phyloP scores from a whole-genome alignment of 2,797 vertebrate genomes.

The Paratrypauchen microcephalus region DNA sequence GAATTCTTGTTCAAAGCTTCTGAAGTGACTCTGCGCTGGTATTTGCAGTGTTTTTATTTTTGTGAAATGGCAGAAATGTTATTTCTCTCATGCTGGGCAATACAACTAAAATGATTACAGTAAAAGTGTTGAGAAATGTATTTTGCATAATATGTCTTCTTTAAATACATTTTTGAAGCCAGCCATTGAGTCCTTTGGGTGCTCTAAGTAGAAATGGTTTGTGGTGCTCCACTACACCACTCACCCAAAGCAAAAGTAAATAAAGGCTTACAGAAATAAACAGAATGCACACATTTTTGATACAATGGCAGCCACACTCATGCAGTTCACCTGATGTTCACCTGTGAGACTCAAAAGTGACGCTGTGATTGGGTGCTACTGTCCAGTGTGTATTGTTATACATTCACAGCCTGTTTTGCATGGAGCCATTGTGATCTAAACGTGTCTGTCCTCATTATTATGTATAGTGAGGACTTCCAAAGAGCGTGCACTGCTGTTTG shows the following conservation, averaged over 20 bases:
- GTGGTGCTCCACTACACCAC: no score
- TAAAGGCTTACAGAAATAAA: background rate
- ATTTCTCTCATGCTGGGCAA: no score
- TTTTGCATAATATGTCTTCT: no score
- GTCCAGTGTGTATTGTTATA: background rate
- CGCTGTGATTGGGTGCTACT: background rate
- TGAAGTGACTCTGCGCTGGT: no score
- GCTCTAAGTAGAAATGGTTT: no score
- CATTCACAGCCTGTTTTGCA: background rate
- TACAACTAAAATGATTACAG: no score
- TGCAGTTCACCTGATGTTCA: background rate
- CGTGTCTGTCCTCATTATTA: constrained; percentile 1
- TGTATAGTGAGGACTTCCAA: background rate
- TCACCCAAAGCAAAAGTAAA: no score
- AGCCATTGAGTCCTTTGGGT: no score
- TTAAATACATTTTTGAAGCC: no score
- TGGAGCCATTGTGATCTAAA: background rate
- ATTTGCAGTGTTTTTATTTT: background rate
- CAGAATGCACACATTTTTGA: background rate
- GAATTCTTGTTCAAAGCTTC: no score
- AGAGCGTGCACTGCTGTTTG: background rate
- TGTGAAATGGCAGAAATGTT: no score
- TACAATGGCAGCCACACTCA: background rate
- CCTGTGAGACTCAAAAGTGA: background rate
- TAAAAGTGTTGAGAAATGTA: no score